These are phyloP conservation scores for Drosophila vallismaia DNA, from an alignment of 2,888 invertebrate genomes.

Conservation along the genomic window DNA sequence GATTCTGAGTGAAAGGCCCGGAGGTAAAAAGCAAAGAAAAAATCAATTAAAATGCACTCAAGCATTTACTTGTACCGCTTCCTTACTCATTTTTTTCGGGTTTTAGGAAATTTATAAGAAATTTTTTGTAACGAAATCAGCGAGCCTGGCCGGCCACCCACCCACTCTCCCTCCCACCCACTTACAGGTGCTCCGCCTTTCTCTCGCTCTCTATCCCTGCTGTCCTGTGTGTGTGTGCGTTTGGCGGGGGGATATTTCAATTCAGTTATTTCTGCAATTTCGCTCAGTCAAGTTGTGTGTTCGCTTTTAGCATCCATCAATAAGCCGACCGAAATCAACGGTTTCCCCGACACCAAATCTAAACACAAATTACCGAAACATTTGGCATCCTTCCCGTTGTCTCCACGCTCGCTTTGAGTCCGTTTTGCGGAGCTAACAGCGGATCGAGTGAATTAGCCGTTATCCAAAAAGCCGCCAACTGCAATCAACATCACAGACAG, in stretches of 20 bases:
- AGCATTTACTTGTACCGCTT: slow-evolving; percentile 43
- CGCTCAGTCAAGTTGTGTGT: slow-evolving; percentile 76
- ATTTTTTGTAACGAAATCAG: slow-evolving; percentile 55
- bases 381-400: slow-evolving; percentile 1
- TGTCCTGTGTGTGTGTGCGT: slow-evolving; percentile 23
- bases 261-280: slow-evolving; percentile 80
- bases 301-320: slow-evolving; percentile 47
- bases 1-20: slow-evolving; percentile 30
- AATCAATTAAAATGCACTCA: slow-evolving; percentile 78
- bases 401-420: not conserved
- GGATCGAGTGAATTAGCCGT: slow-evolving; percentile 24
- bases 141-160: slow-evolving; percentile 14
- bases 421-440: slow-evolving; percentile 8
- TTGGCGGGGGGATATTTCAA: slow-evolving; percentile 61
- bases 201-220: slow-evolving; percentile 45
- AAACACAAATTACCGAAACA: slow-evolving; percentile 16
- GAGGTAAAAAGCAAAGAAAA: slow-evolving; percentile 47
- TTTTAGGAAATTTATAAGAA: slow-evolving; percentile 35
- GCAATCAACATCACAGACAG: slow-evolving; percentile 54
- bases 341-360: slow-evolving; percentile 15
- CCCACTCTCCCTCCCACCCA: slow-evolving; percentile 26
- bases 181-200: slow-evolving; percentile 3
- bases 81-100: slow-evolving; percentile 22
- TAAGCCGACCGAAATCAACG: slow-evolving; percentile 31
- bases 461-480: slow-evolving; percentile 42